A percentile compares a stretch with the other conserved stretches of the same genome.
These are phyloP conservation scores for Etia nguti DNA, from an alignment of 2,113 vertebrate genomes.

Conservation along the genomic window DNA sequence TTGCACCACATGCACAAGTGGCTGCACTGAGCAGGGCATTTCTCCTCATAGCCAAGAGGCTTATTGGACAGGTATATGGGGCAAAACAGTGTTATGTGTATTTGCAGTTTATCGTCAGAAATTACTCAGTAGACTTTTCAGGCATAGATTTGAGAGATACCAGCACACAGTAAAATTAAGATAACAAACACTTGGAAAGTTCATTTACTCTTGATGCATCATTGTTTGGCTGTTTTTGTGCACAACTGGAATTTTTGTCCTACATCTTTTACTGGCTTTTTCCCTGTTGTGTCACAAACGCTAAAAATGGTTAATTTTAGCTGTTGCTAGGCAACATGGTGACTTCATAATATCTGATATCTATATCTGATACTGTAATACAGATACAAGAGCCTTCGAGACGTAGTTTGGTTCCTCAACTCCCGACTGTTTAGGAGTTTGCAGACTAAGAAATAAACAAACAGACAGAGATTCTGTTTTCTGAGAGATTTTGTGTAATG, in stretches of 20 bases:
- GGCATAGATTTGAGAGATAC: not conserved
- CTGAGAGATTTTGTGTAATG: not conserved
- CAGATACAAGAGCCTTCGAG: not conserved
- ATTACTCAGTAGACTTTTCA: not conserved
- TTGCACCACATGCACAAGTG: not conserved
- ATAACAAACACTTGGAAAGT: not conserved
- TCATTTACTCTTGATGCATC: too few species aligned
- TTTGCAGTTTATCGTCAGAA: too few species aligned
- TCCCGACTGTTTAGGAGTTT: not conserved
- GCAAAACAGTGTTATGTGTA: too few species aligned
- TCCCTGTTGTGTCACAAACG: not conserved
- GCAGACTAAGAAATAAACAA: not conserved
- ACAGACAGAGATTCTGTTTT: not conserved
- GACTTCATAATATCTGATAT: not conserved
- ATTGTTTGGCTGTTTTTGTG: not conserved
- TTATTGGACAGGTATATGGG: too few species aligned
- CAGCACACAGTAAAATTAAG: not conserved
- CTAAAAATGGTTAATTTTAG: not conserved
- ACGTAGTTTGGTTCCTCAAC: not conserved
- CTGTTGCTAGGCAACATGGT: not conserved
- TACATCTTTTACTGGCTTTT: not conserved
- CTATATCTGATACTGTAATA: accelerated
- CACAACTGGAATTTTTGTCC: not conserved
- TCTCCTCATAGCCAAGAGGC: too few species aligned
- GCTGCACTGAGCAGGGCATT: not conserved